Evolutionary conservation across 2,888 invertebrate species (phyloP), one percentile per base, ranked within the genome.

Genomic region (Acleris laterana): DNA sequence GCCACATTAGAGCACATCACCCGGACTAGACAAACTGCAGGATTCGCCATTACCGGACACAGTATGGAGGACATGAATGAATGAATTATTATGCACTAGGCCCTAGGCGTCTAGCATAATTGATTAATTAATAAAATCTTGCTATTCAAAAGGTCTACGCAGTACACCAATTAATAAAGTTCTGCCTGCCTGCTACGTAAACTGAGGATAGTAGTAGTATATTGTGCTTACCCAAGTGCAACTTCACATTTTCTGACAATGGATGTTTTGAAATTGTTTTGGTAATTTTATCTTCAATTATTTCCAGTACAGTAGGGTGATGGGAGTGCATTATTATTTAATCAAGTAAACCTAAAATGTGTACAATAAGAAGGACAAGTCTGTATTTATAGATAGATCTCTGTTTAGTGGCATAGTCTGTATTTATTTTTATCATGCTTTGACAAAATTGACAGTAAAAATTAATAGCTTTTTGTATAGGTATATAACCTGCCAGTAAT

Each of bases 351-450:
- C 19, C n/a, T 17, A 48, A n/a, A 42, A 56, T 62, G 73, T 76
- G 90, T 91, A 67, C 79, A 98, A 11, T 19, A 57, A n/a, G 4
- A n/a, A 46, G 17, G 5, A 46, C 6, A n/a, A n/a, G n/a, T 16
- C 46, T 46, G 3, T 16, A 46, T 46, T 38, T 16, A 46, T 17
- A n/a, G n/a, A n/a, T n/a, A n/a, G n/a, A n/a, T n/a, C n/a, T n/a
- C n/a, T n/a, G n/a, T n/a, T n/a, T n/a, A n/a, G n/a, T n/a, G n/a
- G n/a, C n/a, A n/a, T n/a, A n/a, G n/a, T 16, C 46, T 46, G 3
- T 16, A 46, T 46, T 38, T 16, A 46, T 17, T 46, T 46, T 46
- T 17, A 46, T 46, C 17, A 16, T n/a, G 46, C 17, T 55, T 62
- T 55, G 55, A 55, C 48, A 62, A 13, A 20, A 2, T n/a, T 46